phyloP scores from a whole-genome alignment of 2,797 vertebrate species.

The Myotis myotis region DNA sequence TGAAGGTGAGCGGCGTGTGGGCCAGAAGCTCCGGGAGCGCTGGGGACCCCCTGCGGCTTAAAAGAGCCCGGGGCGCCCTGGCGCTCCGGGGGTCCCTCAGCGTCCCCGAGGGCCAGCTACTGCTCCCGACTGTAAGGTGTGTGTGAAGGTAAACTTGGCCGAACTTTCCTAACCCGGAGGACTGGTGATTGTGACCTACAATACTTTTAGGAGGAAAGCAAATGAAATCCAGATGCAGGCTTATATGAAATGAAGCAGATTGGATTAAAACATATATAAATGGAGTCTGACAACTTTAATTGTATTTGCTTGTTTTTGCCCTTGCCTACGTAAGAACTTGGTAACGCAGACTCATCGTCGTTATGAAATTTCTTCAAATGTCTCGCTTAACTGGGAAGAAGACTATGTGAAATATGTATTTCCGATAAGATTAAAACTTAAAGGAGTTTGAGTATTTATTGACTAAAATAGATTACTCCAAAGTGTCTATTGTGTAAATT shows the following conservation, averaged over 20 bases:
- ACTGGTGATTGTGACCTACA: conserved; percentile 91
- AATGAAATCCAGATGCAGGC: conserved; percentile 92
- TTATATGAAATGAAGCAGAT: conserved; percentile 83
- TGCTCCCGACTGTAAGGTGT: conserved; percentile 76
- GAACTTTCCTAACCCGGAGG: conserved; percentile 89
- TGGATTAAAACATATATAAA: conserved; percentile 85
- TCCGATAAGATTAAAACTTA: conserved; percentile 79
- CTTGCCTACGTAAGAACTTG: conserved; percentile 65
- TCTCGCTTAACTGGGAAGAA: conserved; percentile 71
- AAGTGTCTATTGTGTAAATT: conserved; percentile 84
- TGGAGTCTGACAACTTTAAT: conserved; percentile 87
- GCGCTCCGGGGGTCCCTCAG: neutral
- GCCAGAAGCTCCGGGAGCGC: neutral
- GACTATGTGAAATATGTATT: conserved; percentile 77
- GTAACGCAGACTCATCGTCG: conserved; percentile 67
- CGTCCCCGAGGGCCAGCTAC: neutral
- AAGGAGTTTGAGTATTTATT: conserved; percentile 80
- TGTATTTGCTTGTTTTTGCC: conserved; percentile 79
- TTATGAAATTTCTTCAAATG: conserved; percentile 51
- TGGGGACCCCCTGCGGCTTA: neutral
- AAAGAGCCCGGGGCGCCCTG: neutral
- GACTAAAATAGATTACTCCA: conserved; percentile 82
- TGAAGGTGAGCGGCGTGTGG: conserved; percentile 80
- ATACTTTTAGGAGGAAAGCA: conserved; percentile 90
- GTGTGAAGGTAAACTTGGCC: conserved; percentile 89